phyloP scores from a whole-genome alignment of 1,140 invertebrate genomes.

The Lepidostoma basale region DNA sequence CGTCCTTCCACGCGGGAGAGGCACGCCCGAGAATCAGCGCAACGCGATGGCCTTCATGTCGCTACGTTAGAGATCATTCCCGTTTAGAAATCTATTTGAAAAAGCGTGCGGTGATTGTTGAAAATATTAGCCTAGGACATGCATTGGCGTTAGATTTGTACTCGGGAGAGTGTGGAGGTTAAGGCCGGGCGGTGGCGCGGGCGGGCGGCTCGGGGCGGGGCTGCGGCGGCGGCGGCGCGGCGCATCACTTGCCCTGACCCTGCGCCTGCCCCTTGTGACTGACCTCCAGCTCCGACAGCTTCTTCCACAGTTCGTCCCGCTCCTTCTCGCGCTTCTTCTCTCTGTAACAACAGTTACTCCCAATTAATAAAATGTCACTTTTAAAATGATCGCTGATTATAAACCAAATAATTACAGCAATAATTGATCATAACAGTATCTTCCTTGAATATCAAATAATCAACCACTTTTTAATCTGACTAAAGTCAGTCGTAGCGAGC shows the following conservation, averaged over 20 bases:
- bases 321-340: constrained; percentile 95
- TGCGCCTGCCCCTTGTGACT: constrained; percentile 55
- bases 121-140: constrained; percentile 7
- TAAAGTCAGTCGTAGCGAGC: no score
- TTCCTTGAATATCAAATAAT: no score
- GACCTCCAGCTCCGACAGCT: constrained; percentile 82
- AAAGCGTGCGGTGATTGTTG: constrained; percentile 12
- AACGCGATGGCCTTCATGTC: no score
- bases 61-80: no score
- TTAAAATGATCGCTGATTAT: no score
- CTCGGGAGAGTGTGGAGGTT: not conserved
- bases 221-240: constrained; percentile 21
- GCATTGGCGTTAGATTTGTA: constrained; percentile 22
- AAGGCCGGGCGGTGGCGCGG: not conserved
- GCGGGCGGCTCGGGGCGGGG: not conserved
- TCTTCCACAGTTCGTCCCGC: constrained; percentile 93
- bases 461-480: no score
- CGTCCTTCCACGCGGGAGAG: no score
- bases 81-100: not conserved
- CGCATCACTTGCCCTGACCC: constrained; percentile 38
- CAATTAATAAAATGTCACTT: no score
- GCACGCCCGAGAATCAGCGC: no score
- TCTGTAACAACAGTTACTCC: no score
- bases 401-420: no score
- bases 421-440: no score